Evolutionary conservation across 2,797 vertebrate genomes (phyloP), one percentile per base, ranked within the genome.

Genomic region (Acrossocheilus wenchowensis): DNA sequence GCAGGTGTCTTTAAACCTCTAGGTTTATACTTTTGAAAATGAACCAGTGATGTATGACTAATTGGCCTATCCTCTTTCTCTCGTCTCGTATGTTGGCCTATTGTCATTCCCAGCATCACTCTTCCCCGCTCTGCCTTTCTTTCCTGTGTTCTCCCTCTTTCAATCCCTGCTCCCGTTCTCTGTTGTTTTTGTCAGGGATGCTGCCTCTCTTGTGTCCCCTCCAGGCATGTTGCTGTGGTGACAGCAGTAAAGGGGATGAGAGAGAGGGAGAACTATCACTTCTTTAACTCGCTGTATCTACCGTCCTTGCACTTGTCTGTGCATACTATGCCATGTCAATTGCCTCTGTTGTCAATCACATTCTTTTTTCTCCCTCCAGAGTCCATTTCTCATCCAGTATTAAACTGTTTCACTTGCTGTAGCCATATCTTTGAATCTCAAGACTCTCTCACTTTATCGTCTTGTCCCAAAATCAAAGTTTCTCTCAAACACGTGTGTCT

Each of bases 311-410:
- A 81, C 90, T 92, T 91, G 88, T 92, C 91, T 88, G 87, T 90
- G 91, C 91, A 87, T 83, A 41, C 71, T 86, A 82, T 87, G 87
- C 88, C 78, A 90, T 92, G 93, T 94, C 91, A 90, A 90, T 91
- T 87, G 36, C 88, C 88, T 91, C 92, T 86, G 86, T 90, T 92
- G 88, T 81, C 88, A 86, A 78, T 93, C 93, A 92, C 89, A 78
- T 62, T 81, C 45, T n/a, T 73, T 73, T 78, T 50, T 41, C 68
- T 43, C 78, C 83, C 36, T 57, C 66, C 7, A 79, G 39, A 41
- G 4, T 78, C 36, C 39, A n/a, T 72, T 60, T 71, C 39, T 79
- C 39, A 71, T 85, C 26, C 60, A 78, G 75, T 71, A 45, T 78
- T 78, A 66, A 54, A 54, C 83, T 43, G 74, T 78, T 84, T 79